Conservation (phyloP, 2,113 vertebrate genomes). For the Pomatorhinus ruficollis region DNA sequence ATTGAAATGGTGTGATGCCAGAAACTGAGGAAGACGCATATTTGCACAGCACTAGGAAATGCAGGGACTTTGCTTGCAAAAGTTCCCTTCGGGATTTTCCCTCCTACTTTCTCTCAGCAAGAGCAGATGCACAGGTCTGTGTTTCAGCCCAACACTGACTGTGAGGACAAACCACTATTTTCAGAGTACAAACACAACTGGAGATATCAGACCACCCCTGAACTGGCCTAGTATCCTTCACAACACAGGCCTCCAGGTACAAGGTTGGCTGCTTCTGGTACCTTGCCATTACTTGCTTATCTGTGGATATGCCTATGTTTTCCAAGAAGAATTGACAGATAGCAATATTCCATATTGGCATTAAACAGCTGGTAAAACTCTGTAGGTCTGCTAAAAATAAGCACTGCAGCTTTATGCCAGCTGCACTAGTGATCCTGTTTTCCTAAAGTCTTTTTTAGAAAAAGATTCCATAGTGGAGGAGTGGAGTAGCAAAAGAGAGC, state of each 20-base stretch:
- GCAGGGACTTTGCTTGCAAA: constrained; percentile 2
- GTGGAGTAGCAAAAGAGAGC: background rate
- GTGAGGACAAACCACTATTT: constrained; percentile 18
- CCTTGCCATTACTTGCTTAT: background rate
- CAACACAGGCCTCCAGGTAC: background rate
- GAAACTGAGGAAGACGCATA: background rate
- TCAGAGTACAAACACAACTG: background rate
- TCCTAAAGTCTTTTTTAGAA: background rate
- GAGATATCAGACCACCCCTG: constrained; percentile 15
- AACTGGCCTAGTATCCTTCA: background rate
- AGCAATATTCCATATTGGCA: background rate
- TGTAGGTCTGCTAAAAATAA: background rate
- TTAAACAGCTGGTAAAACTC: background rate
- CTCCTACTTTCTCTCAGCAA: constrained; percentile 14
- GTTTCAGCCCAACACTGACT: constrained; percentile 7
- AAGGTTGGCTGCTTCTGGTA: background rate
- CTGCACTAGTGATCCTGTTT: background rate
- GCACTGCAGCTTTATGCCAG: background rate
- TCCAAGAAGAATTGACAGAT: background rate
- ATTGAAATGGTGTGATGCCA: constrained; percentile 14
- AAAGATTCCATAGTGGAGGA: background rate
- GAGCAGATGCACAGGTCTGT: background rate
- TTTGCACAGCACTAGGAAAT: constrained; percentile 22
- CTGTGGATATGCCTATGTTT: background rate
- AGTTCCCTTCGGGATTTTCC: background rate